These are phyloP conservation scores for Desmophyllum pertusum DNA, from an alignment of 92 coral and sea anemone species.

Conservation along the genomic window DNA sequence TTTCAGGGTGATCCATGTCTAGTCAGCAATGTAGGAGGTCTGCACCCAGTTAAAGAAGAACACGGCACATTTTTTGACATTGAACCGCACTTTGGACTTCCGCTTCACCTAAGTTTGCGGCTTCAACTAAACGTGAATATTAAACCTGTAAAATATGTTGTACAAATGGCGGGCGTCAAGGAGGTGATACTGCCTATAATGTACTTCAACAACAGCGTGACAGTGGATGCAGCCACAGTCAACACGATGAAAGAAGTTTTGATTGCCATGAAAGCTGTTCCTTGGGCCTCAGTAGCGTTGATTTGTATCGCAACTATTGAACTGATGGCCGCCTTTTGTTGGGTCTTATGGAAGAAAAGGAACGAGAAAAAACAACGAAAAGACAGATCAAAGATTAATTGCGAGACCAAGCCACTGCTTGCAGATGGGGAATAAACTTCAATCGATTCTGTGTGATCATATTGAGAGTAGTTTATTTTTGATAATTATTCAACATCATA, in stretches of 20 bases:
- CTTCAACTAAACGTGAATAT: slow-evolving; percentile 78
- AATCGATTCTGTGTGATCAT: background rate
- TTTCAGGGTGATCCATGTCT: slow-evolving; percentile 79
- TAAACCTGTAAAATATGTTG: slow-evolving; percentile 53
- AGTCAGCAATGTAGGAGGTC: slow-evolving; percentile 65
- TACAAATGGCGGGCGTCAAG: slow-evolving; percentile 58
- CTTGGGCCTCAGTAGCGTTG: slow-evolving; percentile 44
- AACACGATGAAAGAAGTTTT: slow-evolving; percentile 53
- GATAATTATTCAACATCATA: too few relatives aligned
- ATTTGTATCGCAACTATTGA: slow-evolving; percentile 54
- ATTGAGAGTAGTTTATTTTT: background rate
- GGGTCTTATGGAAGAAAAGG: background rate
- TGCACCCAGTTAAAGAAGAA: slow-evolving; percentile 64
- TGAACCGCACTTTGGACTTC: slow-evolving; percentile 78
- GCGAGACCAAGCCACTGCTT: slow-evolving; percentile 27
- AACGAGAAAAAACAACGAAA: background rate
- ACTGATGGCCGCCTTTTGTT: background rate
- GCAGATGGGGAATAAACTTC: background rate
- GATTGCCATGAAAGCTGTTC: slow-evolving; percentile 46
- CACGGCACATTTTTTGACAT: slow-evolving; percentile 75
- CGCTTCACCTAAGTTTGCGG: slow-evolving; percentile 63
- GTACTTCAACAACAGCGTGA: slow-evolving; percentile 73
- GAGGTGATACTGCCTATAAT: slow-evolving; percentile 76
- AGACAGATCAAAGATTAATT: background rate
- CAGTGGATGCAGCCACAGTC: slow-evolving; percentile 66